phyloP scores from a whole-genome alignment of 2,888 invertebrate genomes.

The Eupeodes luniger region DNA sequence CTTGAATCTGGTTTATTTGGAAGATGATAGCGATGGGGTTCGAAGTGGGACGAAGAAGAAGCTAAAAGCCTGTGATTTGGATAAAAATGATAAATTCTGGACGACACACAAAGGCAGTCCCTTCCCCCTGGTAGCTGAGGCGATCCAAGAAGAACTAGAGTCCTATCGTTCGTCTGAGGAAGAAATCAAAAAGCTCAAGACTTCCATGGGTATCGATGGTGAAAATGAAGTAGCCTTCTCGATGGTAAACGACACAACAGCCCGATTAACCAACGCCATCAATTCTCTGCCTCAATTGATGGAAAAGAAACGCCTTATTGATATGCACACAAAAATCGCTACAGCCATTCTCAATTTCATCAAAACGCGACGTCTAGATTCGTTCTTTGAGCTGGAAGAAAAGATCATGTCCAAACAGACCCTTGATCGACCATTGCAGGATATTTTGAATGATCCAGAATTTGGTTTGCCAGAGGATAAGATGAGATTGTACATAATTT shows the following conservation, averaged over 20 bases:
- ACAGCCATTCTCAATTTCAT: conserved; percentile 94
- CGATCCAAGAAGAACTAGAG: conserved; percentile 99
- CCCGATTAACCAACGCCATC: conserved; percentile 96
- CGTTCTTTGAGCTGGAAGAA: conserved; percentile 98
- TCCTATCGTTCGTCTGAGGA: conserved; percentile 96
- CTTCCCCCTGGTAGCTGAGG: conserved; percentile 97
- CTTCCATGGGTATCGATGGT: conserved; percentile 96
- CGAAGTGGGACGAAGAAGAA: conserved; percentile 89
- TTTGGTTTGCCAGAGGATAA: conserved; percentile 96
- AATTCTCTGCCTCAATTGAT: conserved; percentile 97
- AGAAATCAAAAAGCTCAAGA: conserved; percentile 97
- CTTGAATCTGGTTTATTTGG: conserved; percentile 91
- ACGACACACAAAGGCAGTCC: conserved; percentile 96
- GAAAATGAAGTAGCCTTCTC: conserved; percentile 94
- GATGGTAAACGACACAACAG: conserved; percentile 96
- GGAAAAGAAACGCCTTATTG: conserved; percentile 98
- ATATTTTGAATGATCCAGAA: conserved; percentile 93
- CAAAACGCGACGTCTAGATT: conserved; percentile 95
- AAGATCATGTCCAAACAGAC: conserved; percentile 96
- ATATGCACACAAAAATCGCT: conserved; percentile 99
- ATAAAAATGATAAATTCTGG: conserved; percentile 96
- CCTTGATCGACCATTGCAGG: conserved; percentile 93
- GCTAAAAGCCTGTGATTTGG: conserved; percentile 95
- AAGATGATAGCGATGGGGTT: conserved; percentile 86
- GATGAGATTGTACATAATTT: conserved; percentile 95